Conservation (phyloP, 2,113 vertebrate genomes). For the Myrmecophaga tridactyla region DNA sequence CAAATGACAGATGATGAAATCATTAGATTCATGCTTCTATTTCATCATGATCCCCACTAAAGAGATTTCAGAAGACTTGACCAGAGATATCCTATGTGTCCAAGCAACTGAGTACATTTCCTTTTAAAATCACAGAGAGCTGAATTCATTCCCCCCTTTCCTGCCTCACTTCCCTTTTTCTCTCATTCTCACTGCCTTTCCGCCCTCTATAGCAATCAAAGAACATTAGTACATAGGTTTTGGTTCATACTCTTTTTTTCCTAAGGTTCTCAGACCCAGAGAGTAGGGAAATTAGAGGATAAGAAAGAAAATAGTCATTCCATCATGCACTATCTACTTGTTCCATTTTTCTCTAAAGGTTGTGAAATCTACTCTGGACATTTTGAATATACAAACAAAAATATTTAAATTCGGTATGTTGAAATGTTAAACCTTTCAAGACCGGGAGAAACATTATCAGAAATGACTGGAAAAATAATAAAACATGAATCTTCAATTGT, state of each 20-base stretch:
- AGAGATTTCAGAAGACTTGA: neutral
- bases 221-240: neutral
- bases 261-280: neutral
- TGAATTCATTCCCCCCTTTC: neutral
- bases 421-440: neutral
- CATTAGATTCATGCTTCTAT: neutral
- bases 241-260: neutral
- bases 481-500: neutral
- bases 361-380: neutral
- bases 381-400: neutral
- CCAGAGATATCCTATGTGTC: neutral
- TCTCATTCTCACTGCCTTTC: neutral
- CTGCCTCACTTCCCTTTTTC: neutral
- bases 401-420: neutral
- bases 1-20: neutral
- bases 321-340: neutral
- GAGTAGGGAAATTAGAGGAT: neutral
- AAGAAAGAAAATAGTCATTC: neutral
- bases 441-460: neutral
- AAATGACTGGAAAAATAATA: neutral
- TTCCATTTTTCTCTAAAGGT: neutral
- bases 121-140: neutral
- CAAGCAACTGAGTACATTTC: neutral
- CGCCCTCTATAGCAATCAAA: neutral
- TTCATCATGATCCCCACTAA: no score